Base-by-base conservation (phyloP, 1,140 invertebrate genomes). In the Drosophila bipectinata region DNA sequence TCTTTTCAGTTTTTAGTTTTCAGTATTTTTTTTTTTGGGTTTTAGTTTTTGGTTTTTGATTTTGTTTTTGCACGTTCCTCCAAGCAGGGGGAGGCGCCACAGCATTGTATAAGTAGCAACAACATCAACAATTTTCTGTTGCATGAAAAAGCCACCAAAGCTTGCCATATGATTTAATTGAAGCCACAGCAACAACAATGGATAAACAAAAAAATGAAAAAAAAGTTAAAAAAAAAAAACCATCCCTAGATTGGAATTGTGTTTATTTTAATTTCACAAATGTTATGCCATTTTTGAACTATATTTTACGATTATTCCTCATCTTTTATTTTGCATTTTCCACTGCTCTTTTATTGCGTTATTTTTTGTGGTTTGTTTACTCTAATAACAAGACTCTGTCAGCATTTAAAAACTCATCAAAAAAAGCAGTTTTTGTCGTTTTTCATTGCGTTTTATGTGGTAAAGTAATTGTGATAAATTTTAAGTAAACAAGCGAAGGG, bases 241-340 rank as follows among this genome's bases (percentile, higher is more conserved):
- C 28, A 10, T 55, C 39, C 68, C 8, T 44, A 53, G 52, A 72
- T 76, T 76, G 55, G 39, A 79, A 73, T 45, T 69, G 68, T 85
- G 63, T 87, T 87, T 81, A 85, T 85, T 87, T 85, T 77, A 77
- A 81, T 81, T 81, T 78, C 54, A 72, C 39, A 81, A 85, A 87
- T 85, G 69, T 73, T 85, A 71, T 87, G 82, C 44, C 81, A 83
- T 63, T 78, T 76, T 78, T 69, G 44, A 69, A 75, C 45, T 64
- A 75, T 53, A 75, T 66, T 75, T 75, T 68, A 74, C 61, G 49
- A 44, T 67, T 60, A 59, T 55, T 76, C 56, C 59, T 39, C 14
- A n/a, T 74, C 63, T 73, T 58, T 49, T 26, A 10, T 45, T 58
- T 67, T 76, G 67, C 67, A 69, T 60, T 66, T 51, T 30, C 24